Evolutionary conservation across 2,888 invertebrate species (phyloP), one percentile per base, ranked within the genome.

Genomic region (Phortica magna): DNA sequence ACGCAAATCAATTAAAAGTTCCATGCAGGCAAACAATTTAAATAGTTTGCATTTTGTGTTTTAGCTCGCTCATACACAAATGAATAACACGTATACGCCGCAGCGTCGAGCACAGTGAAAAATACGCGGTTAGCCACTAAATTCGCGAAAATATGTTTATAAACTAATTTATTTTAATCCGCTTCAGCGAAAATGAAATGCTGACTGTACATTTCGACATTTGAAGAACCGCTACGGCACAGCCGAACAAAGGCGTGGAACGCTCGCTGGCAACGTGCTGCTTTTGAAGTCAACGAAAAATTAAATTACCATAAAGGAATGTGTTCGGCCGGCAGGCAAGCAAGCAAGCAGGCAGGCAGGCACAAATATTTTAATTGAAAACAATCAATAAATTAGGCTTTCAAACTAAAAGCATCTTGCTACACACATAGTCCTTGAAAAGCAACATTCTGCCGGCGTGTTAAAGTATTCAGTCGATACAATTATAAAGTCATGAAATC

Each of bases 301-400:
- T 85, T 86, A 82, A 85, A 86, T 85, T 85, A 86, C 84, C 84
- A 83, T 84, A 86, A 81, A 82, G 80, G 81, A 84, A 83, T 79
- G 79, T n/a, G 41, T 41, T 5, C 12, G 17, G 65, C 7, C 65
- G 7, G 41, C 22, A 22, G 19, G 22, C 14, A 9, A 12, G 31
- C 31, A 31, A 31, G 31, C 31, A n/a, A 17, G n/a, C n/a, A 9
- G 17, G 31, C 31, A 31, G 3, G 31, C 31, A n/a, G 12, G n/a
- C n/a, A 55, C 14, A n/a, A 55, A 68, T 9, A 19, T 43, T 48
- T 43, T 68, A 68, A 68, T 68, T 42, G 68, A 43, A 68, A 43
- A 17, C 43, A 68, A 68, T 68, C 68, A 68, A 68, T 68, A 68
- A 68, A 68, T 17, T 64, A 64, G 39, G 64, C 64, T 31, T 64